A percentile compares a stretch with the other conserved stretches of the same genome.
These are phyloP conservation scores for Brassicogethes aeneus DNA, from an alignment of 2,888 invertebrate genomes.

Conservation along the genomic window DNA sequence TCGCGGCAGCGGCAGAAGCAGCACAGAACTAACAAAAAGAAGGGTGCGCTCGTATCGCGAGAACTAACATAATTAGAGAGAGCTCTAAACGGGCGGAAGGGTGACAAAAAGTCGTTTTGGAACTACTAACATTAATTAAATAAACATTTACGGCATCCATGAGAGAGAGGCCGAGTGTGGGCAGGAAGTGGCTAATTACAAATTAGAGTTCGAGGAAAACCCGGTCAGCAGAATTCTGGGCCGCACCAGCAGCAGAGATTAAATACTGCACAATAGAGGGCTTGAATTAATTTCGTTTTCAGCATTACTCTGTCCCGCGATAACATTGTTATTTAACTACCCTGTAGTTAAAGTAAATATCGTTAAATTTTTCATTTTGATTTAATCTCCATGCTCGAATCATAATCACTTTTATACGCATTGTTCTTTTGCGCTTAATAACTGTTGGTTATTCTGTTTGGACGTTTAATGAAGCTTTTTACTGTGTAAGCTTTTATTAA, in stretches of 20 bases:
- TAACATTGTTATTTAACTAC: not conserved
- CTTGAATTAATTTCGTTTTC: not conserved
- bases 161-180: slow-evolving; percentile 10
- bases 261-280: slow-evolving; percentile 10
- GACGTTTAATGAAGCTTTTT: too few species aligned
- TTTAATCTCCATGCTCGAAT: not conserved
- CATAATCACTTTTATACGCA: not conserved
- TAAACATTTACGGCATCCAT: slow-evolving; percentile 15
- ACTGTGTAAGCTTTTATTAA: too few species aligned
- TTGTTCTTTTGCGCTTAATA: not conserved
- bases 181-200: slow-evolving; percentile 12
- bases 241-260: slow-evolving; percentile 10
- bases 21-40: too few species aligned
- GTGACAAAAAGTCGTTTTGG: not conserved
- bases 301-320: not conserved
- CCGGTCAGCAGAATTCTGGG: slow-evolving; percentile 12
- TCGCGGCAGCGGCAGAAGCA: too few species aligned
- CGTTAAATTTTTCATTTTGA: not conserved
- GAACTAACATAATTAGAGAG: not conserved
- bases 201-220: slow-evolving; percentile 13
- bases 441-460: too few species aligned
- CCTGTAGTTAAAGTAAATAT: not conserved
- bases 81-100: not conserved
- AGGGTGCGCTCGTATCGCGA: too few species aligned
- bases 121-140: slow-evolving; percentile 17